Percentiles rank a stretch among this genome's conserved stretches.
Conservation (phyloP, 2,113 vertebrate genomes). For the Bambusicola thoracicus region DNA sequence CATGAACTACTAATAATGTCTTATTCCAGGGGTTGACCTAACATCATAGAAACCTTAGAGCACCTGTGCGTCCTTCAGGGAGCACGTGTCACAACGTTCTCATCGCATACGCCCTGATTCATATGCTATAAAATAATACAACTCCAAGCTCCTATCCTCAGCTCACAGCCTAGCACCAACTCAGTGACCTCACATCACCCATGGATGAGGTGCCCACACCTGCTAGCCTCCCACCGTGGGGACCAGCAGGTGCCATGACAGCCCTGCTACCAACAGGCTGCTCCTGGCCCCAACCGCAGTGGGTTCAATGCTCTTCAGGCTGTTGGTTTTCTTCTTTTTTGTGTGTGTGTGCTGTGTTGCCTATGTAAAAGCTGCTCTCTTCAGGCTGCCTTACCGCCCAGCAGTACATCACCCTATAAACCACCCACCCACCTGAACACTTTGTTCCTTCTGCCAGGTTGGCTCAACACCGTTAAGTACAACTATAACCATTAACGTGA, state of each 20-base stretch:
- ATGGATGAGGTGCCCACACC: neutral
- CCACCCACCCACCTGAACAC: neutral
- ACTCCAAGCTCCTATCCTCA: neutral
- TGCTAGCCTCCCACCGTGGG: neutral
- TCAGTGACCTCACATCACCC: neutral
- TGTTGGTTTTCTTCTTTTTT: too few relatives aligned
- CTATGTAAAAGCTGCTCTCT: neutral
- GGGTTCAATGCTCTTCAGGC: neutral
- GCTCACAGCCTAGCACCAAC: neutral
- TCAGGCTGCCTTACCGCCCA: neutral
- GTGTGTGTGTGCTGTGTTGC: neutral
- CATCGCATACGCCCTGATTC: fast-evolving
- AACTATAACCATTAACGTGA: constrained; percentile 5
- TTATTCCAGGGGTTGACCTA: neutral
- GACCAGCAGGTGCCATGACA: neutral
- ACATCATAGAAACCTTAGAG: fast-evolving
- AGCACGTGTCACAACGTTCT: neutral
- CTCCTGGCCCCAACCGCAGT: too few relatives aligned
- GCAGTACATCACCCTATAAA: neutral
- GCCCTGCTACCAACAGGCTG: neutral
- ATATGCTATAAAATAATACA: neutral
- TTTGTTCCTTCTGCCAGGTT: constrained; percentile 35
- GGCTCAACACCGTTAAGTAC: neutral
- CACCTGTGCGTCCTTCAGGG: neutral
- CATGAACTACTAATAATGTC: neutral